Conservation (phyloP, 2,888 invertebrate genomes). For the Drosophila borborema region DNA sequence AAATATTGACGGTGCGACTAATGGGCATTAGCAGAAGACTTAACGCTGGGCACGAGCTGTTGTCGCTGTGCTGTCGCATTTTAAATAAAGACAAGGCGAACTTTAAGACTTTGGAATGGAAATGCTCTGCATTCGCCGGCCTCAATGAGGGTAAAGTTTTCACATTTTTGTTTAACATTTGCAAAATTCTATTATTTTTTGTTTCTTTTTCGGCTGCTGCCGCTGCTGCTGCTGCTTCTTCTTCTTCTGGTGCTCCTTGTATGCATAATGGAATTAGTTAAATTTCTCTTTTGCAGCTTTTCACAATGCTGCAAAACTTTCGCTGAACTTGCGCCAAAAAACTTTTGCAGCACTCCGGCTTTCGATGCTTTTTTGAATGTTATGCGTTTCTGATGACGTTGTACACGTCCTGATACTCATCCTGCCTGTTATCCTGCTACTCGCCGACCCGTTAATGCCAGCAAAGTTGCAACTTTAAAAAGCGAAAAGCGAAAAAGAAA, state of each 20-base stretch:
- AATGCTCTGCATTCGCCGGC: conserved; percentile 24
- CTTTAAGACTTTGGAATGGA: conserved; percentile 51
- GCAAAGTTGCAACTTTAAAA: conserved; percentile 55
- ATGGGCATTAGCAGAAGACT: conserved; percentile 36
- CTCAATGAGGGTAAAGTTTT: conserved; percentile 73
- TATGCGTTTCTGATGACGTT: conserved; percentile 79
- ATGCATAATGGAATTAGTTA: conserved; percentile 79
- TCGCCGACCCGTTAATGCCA: conserved; percentile 55
- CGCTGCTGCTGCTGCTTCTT: background rate
- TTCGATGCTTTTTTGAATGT: conserved; percentile 56
- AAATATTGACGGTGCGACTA: conserved; percentile 46
- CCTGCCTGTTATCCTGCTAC: conserved; percentile 7
- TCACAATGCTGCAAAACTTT: conserved; percentile 51
- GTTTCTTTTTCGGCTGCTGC: conserved; percentile 13
- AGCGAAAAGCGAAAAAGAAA: background rate
- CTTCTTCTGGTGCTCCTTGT: conserved; percentile 36
- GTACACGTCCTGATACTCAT: conserved; percentile 22
- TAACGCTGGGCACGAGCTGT: conserved; percentile 20
- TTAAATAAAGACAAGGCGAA: conserved; percentile 57
- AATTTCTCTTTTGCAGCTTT: conserved; percentile 69
- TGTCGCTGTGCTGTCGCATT: conserved; percentile 34
- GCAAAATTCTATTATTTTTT: conserved; percentile 42
- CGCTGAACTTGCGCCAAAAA: conserved; percentile 64
- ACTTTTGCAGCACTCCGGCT: conserved; percentile 39
- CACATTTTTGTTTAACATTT: conserved; percentile 76